Evolutionary conservation across 2,113 vertebrate species (phyloP).

Genomic region (Anguilla japonica): DNA sequence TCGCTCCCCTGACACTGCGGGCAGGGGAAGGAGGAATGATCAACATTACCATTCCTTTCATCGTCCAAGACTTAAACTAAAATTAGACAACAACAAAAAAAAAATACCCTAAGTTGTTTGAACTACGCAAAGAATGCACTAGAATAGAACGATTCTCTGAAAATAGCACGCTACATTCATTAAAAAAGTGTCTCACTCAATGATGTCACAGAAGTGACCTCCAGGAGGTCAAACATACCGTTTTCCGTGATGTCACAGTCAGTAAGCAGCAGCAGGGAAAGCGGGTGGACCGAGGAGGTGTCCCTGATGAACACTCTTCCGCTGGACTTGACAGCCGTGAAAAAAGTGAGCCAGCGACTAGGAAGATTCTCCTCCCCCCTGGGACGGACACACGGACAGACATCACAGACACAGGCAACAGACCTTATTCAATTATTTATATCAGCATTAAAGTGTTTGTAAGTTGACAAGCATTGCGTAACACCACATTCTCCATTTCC

Average conservation of each 20-base stretch:
- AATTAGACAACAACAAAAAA: too few relatives aligned
- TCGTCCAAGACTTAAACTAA: background rate
- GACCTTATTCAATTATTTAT: background rate
- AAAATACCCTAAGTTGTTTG: too few relatives aligned
- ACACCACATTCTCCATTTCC: too few relatives aligned
- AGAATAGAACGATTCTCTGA: too few relatives aligned
- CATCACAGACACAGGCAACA: background rate
- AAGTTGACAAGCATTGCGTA: too few relatives aligned
- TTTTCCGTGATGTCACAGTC: slow-evolving; percentile 78
- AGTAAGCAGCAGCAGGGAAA: slow-evolving; percentile 86
- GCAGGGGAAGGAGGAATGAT: slow-evolving; percentile 10
- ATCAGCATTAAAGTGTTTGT: too few relatives aligned
- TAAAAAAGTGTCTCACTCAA: background rate
- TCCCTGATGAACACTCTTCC: slow-evolving; percentile 87
- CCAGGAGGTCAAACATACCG: slow-evolving; percentile 64
- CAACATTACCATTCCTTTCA: background rate
- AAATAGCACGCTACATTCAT: too few relatives aligned
- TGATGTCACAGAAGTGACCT: background rate
- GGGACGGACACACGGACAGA: background rate
- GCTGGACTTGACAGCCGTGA: slow-evolving; percentile 85
- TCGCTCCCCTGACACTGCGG: slow-evolving; percentile 72
- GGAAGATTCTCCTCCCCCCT: slow-evolving; percentile 78
- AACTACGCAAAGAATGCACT: too few relatives aligned
- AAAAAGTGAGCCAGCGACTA: slow-evolving; percentile 93
- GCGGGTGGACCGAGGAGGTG: slow-evolving; percentile 85